Evolutionary conservation across 1,140 invertebrate species (phyloP).

Genomic region (Pomacea maculata): DNA sequence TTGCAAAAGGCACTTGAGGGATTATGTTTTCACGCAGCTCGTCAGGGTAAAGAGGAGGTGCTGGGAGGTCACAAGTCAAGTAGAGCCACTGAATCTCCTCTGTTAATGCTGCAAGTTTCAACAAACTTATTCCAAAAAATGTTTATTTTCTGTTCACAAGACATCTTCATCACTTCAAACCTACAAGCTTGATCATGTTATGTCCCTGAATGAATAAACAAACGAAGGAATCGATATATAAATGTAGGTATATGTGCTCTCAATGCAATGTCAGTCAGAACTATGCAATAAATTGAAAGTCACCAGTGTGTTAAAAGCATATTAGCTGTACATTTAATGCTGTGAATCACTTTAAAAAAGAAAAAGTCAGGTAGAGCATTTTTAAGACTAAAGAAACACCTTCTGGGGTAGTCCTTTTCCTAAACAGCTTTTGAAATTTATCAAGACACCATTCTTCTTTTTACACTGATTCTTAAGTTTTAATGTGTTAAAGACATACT

Average conservation of each 20-base stretch:
- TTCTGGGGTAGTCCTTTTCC: no score
- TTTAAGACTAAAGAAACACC: no score
- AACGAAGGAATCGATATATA: neutral
- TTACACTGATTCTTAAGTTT: neutral
- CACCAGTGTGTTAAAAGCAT: no score
- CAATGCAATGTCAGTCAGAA: neutral
- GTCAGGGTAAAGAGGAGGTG: constrained; percentile 96
- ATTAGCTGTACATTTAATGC: no score
- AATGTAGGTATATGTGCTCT: no score
- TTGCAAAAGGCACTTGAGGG: constrained; percentile 96
- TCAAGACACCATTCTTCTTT: neutral
- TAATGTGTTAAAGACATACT: neutral
- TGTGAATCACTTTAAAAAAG: no score
- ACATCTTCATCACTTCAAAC: no score
- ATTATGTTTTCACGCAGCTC: constrained; percentile 98
- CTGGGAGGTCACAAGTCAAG: constrained; percentile 95
- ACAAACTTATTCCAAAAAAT: neutral
- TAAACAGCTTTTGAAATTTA: no score
- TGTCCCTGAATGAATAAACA: neutral
- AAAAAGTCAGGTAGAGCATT: no score
- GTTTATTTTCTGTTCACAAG: no score
- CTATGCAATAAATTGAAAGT: no score
- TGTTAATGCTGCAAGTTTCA: constrained; percentile 73
- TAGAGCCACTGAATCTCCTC: constrained; percentile 94
- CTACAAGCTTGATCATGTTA: neutral